Conservation (phyloP, 2,113 vertebrate genomes). For the Melanotaenia duboulayi region DNA sequence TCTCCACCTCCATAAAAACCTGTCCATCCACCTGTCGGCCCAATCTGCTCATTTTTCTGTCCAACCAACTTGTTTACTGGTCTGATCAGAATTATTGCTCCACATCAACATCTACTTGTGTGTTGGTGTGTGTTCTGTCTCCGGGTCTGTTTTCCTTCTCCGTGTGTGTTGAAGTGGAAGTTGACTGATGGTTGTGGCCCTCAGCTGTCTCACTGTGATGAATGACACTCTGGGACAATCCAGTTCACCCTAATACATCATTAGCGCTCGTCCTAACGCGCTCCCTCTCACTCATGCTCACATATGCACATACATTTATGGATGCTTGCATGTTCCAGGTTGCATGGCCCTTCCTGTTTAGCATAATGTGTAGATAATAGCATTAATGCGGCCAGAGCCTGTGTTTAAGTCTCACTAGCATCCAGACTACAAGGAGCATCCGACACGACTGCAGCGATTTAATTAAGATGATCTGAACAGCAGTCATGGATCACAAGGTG, state of each 20-base stretch:
- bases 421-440: no score
- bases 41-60: no score
- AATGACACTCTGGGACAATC: constrained; percentile 31
- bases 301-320: neutral
- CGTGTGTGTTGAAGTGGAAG: neutral
- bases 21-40: no score
- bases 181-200: constrained; percentile 59
- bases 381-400: neutral
- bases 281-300: neutral
- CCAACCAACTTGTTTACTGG: no score
- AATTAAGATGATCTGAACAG: no score
- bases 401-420: no score
- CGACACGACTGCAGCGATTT: no score
- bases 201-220: constrained; percentile 60
- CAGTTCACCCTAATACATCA: constrained; percentile 59
- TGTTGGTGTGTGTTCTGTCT: neutral
- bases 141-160: neutral
- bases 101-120: no score
- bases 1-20: no score
- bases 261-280: constrained; percentile 26
- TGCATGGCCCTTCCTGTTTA: neutral
- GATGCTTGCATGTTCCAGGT: neutral
- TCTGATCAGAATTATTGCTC: no score
- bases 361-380: neutral
- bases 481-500: no score